These are phyloP conservation scores for Pseudorhiza aurosa DNA, from an alignment of 30 jellyfish, hydroid and myxozoan species.

Conservation along the genomic window DNA sequence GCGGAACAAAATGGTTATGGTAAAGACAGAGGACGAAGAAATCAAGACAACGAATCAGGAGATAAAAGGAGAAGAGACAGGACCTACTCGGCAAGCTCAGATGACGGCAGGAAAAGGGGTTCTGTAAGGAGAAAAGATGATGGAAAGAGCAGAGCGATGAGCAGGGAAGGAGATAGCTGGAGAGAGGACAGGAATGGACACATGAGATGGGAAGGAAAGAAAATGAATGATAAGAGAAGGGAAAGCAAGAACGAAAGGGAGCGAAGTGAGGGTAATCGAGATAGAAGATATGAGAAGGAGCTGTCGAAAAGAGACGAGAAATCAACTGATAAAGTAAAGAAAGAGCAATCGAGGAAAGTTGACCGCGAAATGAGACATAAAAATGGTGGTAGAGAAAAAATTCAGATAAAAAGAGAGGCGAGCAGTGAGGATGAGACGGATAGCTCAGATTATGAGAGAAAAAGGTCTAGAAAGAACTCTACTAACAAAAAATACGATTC, in stretches of 20 bases:
- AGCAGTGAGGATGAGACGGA: slow-evolving; percentile 28
- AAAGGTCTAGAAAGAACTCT: neutral
- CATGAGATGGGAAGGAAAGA: neutral
- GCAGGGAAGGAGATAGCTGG: neutral
- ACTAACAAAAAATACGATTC: neutral
- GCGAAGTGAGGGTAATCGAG: neutral
- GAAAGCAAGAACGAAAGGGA: neutral
- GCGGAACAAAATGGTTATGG: neutral
- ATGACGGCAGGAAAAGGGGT: neutral
- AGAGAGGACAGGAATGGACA: neutral
- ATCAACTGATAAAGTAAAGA: neutral
- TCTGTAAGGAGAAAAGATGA: neutral
- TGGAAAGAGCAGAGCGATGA: neutral
- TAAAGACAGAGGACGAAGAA: neutral
- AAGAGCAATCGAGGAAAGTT: neutral
- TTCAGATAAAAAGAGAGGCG: neutral
- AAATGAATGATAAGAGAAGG: neutral
- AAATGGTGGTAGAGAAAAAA: neutral
- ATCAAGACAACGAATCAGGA: neutral
- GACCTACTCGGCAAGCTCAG: slow-evolving; percentile 7
- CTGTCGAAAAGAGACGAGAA: neutral
- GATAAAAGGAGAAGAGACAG: slow-evolving; percentile 19
- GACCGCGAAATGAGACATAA: neutral
- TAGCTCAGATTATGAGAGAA: slow-evolving; percentile 17
- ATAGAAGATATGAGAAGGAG: neutral